Percentiles rank a stretch among this genome's conserved stretches.
These are phyloP conservation scores for Drosophila ogumai DNA, from an alignment of 1,140 invertebrate genomes.

Conservation along the genomic window DNA sequence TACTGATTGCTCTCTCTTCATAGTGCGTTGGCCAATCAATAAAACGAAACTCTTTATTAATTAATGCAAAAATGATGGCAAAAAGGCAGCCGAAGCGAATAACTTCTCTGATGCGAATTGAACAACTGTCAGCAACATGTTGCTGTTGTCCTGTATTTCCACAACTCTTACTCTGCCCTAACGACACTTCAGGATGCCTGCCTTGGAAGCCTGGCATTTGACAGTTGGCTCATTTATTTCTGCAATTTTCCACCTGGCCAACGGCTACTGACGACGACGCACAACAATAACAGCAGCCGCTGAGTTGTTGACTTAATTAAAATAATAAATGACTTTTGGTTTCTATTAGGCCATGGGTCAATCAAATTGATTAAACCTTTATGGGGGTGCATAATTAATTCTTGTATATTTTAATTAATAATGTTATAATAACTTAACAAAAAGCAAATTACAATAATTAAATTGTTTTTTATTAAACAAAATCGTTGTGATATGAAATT, in stretches of 20 bases:
- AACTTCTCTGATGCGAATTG: slow-evolving; percentile 69
- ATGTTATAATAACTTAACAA: background rate
- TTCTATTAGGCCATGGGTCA: slow-evolving; percentile 29
- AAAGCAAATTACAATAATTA: background rate
- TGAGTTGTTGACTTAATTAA: slow-evolving; percentile 70
- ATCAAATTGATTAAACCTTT: slow-evolving; percentile 22
- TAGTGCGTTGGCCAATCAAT: slow-evolving; percentile 53
- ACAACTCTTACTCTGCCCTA: background rate
- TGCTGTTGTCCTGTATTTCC: slow-evolving; percentile 28
- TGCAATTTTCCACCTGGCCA: slow-evolving; percentile 71
- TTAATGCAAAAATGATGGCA: slow-evolving; percentile 72
- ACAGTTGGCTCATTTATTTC: slow-evolving; percentile 65
- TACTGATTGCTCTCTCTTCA: slow-evolving; percentile 61
- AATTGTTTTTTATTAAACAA: background rate
- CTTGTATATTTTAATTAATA: background rate
- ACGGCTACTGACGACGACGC: slow-evolving; percentile 13
- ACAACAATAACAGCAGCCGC: slow-evolving; percentile 15
- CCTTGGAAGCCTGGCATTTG: slow-evolving; percentile 51
- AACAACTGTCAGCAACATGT: slow-evolving; percentile 81
- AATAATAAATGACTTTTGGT: slow-evolving; percentile 79
- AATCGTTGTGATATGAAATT: background rate
- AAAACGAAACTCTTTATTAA: slow-evolving; percentile 73
- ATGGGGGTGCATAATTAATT: slow-evolving; percentile 36
- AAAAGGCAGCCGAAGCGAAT: slow-evolving; percentile 32
- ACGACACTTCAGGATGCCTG: slow-evolving; percentile 8